A percentile compares a stretch with the other conserved stretches of the same genome.
These are phyloP conservation scores for Morpho achilles DNA, from an alignment of 2,888 invertebrate genomes.

Conservation along the genomic window DNA sequence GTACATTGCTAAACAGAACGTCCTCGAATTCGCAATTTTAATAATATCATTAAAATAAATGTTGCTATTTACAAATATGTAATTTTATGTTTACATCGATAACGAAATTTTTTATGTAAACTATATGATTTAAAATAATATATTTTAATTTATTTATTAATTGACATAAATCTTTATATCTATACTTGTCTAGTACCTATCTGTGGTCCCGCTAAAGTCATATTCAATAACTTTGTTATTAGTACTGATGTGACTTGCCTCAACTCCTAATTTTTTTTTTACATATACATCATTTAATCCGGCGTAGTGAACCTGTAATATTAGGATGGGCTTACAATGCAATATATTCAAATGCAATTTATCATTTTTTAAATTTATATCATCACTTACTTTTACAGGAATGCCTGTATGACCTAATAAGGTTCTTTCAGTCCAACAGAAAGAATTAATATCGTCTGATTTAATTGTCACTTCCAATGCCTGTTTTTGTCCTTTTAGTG, in stretches of 20 bases:
- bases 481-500: constrained; percentile 17
- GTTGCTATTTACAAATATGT: too few relatives aligned
- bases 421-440: constrained; percentile 44
- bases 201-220: constrained; percentile 53
- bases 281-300: constrained; percentile 39
- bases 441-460: constrained; percentile 41
- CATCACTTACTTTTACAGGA: constrained; percentile 39
- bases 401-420: constrained; percentile 32
- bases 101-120: too few relatives aligned
- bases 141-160: too few relatives aligned
- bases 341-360: neutral
- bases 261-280: constrained; percentile 35
- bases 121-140: too few relatives aligned
- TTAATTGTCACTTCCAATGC: constrained; percentile 29
- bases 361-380: too few relatives aligned
- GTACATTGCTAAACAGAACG: constrained; percentile 53
- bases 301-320: constrained; percentile 41
- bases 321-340: neutral
- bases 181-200: constrained; percentile 32
- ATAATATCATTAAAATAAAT: too few relatives aligned
- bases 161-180: too few relatives aligned
- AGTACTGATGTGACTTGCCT: constrained; percentile 12
- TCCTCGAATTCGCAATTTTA: too few relatives aligned
- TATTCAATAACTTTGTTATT: constrained; percentile 35
- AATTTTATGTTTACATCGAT: too few relatives aligned